These are phyloP conservation scores for Thymelicus sylvestris DNA, from an alignment of 2,888 invertebrate species.

Conservation along the genomic window DNA sequence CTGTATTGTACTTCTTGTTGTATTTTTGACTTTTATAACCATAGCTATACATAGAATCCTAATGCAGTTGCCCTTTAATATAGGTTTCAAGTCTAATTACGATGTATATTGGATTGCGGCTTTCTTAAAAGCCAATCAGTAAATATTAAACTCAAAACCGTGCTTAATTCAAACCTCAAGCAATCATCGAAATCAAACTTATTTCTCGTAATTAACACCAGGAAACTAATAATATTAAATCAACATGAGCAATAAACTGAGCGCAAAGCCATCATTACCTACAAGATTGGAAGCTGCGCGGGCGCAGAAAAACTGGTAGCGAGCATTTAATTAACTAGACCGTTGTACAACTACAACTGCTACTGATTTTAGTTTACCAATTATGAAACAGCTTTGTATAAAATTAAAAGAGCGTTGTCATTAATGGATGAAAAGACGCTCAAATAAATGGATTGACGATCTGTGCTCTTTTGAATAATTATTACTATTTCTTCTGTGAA, in stretches of 20 bases:
- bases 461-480: no score
- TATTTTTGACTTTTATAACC: no score
- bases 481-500: no score
- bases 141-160: not conserved
- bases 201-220: constrained; percentile 8
- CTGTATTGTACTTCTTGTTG: no score
- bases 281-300: constrained; percentile 2
- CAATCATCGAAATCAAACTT: constrained; percentile 1
- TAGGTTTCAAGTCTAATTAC: not conserved
- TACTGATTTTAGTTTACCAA: not conserved
- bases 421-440: no score
- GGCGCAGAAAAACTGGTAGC: constrained; percentile 9
- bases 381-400: no score
- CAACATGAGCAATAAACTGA: constrained; percentile 4
- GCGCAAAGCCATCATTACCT: constrained; percentile 4
- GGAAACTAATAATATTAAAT: constrained; percentile 20
- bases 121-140: not conserved
- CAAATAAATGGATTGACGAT: no score
- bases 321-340: constrained; percentile 5
- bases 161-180: not conserved
- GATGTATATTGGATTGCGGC: not conserved
- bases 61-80: no score
- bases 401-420: no score
- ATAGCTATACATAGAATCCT: no score
- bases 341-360: not conserved